Evolutionary conservation across 2,797 vertebrate species (phyloP).

Genomic region (Loris lydekkerianus): DNA sequence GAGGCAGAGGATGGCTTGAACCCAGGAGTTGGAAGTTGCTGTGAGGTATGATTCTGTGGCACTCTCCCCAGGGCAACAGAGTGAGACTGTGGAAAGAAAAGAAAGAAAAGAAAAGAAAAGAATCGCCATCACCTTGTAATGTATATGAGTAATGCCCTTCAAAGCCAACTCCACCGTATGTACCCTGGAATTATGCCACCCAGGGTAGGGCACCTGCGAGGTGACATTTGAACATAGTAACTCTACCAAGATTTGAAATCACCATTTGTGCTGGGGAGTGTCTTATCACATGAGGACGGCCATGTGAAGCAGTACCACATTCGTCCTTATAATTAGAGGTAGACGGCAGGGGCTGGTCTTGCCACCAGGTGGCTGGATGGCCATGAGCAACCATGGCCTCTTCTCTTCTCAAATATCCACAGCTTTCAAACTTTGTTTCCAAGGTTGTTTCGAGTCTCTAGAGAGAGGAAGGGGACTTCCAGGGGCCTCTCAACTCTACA

Average conservation of each 20-base stretch:
- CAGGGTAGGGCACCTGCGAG: background rate
- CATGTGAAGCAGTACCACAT: background rate
- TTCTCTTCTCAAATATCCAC: background rate
- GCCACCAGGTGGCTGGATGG: background rate
- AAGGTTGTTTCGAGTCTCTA: background rate
- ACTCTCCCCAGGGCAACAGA: no score
- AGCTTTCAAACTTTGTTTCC: background rate
- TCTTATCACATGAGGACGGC: background rate
- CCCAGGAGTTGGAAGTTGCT: no score
- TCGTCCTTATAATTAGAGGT: background rate
- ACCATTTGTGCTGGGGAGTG: background rate
- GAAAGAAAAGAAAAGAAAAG: background rate
- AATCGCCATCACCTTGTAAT: background rate
- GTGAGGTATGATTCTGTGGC: no score
- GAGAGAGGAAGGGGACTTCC: background rate
- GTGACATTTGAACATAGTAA: background rate
- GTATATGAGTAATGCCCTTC: rapidly evolving
- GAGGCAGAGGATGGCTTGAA: no score
- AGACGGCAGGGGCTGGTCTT: background rate
- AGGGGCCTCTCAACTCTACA: background rate
- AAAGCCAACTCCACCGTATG: rapidly evolving
- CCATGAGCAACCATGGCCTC: background rate
- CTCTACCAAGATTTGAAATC: background rate
- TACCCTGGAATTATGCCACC: background rate
- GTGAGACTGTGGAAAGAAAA: no score